Evolutionary conservation across 2,797 vertebrate species (phyloP), one percentile per base, ranked within the genome.

Genomic region (Diplodus sargus): DNA sequence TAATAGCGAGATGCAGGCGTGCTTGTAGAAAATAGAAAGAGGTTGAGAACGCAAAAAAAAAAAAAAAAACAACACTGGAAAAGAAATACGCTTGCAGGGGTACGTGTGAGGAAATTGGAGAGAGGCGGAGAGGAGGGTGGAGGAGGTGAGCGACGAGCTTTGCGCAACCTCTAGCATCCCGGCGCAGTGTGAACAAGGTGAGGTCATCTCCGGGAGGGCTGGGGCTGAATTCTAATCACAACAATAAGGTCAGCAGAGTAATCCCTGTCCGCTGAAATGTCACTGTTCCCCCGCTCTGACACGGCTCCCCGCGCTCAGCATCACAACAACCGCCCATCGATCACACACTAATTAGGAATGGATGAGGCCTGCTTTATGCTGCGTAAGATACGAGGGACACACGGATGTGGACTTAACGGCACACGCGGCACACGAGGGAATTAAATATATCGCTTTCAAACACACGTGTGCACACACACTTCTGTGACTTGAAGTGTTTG

Each of bases 171-270:
- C 87, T 78, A 75, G 83, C 78, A 57, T 86, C 79, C 79, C 47
- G 5, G 69, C 14, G 34, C 74, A 88, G 71, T 47, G 70, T 78
- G 84, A 89, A 81, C 86, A 91, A 91, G 82, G 86, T 90, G 89
- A 91, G 89, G 86, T 91, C 90, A 85, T 89, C 84, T 78, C 76
- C 78, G 45, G 47, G 65, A 82, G 74, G 87, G 73, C 72, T 52
- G 72, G 72, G 73, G 25, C 70, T 88, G 93, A 94, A 94, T 95
- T 93, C 87, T 92, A 95, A 94, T 93, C 85, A 91, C 83, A 88
- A 90, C 88, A 88, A 88, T 94, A 94, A 95, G 93, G 94, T 95
- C 93, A 93, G 58, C 62, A 18, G 82, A 89, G 91, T 91, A 91
- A 93, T 94, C 91, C 91, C 90, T 85, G 85, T 84, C 86, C 66